phyloP scores from a whole-genome alignment of 2,113 vertebrate genomes.

The Pitta sordida region DNA sequence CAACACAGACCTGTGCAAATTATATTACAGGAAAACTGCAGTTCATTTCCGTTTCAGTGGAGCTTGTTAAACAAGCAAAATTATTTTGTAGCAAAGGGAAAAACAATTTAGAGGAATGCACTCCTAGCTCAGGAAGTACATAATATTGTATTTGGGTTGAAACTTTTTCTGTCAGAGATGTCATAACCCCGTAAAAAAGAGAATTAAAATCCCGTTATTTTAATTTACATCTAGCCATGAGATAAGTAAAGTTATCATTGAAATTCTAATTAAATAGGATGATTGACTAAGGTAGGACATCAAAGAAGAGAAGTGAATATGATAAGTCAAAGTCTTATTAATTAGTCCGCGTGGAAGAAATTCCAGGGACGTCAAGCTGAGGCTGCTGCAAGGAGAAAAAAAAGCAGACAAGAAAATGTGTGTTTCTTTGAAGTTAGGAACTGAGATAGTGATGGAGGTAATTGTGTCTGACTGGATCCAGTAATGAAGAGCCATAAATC shows the following conservation, averaged over 20 bases:
- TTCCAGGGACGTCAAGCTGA: constrained; percentile 85
- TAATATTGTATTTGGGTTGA: constrained; percentile 72
- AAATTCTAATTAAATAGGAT: constrained; percentile 88
- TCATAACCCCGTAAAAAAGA: constrained; percentile 73
- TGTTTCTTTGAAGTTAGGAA: constrained; percentile 92
- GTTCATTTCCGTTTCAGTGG: constrained; percentile 60
- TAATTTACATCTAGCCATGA: constrained; percentile 82
- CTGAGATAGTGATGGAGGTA: constrained; percentile 83
- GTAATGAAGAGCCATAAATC: constrained; percentile 91
- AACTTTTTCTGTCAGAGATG: constrained; percentile 77
- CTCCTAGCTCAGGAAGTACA: constrained; percentile 53
- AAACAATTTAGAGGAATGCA: constrained; percentile 64
- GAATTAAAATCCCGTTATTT: constrained; percentile 82
- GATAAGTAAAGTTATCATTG: constrained; percentile 84
- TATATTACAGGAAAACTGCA: constrained; percentile 30
- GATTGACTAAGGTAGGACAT: constrained; percentile 88
- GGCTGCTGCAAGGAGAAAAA: constrained; percentile 77
- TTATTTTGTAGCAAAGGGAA: constrained; percentile 68
- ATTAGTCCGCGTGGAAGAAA: constrained; percentile 84
- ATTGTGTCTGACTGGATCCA: constrained; percentile 90
- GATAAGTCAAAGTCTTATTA: constrained; percentile 87
- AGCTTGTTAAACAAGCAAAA: constrained; percentile 61
- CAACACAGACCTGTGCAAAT: constrained; percentile 37
- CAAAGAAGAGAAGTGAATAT: constrained; percentile 84
- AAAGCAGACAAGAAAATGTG: constrained; percentile 81